Evolutionary conservation across 2,113 vertebrate genomes (phyloP).

Genomic region (Felis chaus): DNA sequence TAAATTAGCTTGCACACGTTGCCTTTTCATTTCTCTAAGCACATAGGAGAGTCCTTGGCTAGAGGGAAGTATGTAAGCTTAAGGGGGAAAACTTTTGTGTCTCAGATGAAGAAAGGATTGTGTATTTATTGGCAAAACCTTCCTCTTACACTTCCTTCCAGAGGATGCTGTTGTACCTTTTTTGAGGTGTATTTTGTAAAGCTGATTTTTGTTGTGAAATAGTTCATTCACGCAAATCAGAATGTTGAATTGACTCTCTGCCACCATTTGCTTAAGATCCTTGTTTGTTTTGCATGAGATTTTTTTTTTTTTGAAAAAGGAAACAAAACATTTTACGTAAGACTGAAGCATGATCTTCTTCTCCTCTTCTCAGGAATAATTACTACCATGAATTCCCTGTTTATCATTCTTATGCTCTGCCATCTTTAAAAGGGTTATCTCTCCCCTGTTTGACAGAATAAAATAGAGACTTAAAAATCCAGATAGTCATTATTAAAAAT

Average conservation of each 20-base stretch:
- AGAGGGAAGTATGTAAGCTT: not conserved
- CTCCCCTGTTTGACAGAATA: not conserved
- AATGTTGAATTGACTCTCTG: not conserved
- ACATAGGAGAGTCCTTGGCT: not conserved
- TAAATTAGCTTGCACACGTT: not conserved
- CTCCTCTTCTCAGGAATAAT: not conserved
- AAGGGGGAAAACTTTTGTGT: not conserved
- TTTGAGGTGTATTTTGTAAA: not conserved
- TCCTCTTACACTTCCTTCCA: not conserved
- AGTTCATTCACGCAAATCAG: constrained; percentile 1
- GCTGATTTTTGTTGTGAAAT: not conserved
- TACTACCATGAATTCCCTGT: not conserved
- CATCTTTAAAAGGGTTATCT: not conserved
- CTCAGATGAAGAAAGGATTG: not conserved
- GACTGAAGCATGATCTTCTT: not conserved
- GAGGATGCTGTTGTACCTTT: not conserved
- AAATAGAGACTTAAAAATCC: constrained; percentile 26
- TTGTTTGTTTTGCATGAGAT: not conserved
- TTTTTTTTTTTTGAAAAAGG: not conserved
- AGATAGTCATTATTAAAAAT: not conserved
- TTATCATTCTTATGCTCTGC: not conserved
- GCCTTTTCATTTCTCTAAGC: not conserved
- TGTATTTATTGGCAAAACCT: not conserved
- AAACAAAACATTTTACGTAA: not conserved
- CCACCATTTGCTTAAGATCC: constrained; percentile 27